These are phyloP conservation scores for Syndactyla subalaris DNA, from an alignment of 2,797 vertebrate genomes.

Conservation along the genomic window DNA sequence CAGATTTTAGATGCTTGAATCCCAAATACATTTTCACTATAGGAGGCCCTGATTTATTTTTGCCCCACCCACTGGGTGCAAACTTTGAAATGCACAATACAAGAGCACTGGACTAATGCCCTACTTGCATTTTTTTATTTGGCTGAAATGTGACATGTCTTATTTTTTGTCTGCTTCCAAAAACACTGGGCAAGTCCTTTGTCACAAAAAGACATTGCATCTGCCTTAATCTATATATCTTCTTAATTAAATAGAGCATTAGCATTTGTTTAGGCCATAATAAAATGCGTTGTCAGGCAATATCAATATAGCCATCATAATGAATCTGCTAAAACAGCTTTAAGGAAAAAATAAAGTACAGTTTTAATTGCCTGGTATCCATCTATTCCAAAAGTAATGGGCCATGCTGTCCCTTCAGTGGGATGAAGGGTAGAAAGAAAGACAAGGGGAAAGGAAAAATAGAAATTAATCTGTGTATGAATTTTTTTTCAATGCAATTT, in stretches of 20 bases:
- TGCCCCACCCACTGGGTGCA: conserved; percentile 57
- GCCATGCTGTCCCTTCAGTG: background rate
- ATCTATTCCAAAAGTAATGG: background rate
- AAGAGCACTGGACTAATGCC: conserved; percentile 6
- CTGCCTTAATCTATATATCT: background rate
- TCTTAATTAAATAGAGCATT: background rate
- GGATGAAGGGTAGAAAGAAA: background rate
- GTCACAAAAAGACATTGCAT: background rate
- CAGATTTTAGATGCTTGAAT: conserved; percentile 18
- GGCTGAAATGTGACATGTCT: background rate
- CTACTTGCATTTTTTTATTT: background rate
- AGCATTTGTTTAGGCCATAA: background rate
- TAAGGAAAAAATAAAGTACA: background rate
- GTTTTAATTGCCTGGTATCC: background rate
- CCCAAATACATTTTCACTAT: conserved; percentile 34
- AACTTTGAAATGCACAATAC: conserved; percentile 50
- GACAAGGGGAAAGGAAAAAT: background rate
- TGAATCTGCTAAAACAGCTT: background rate
- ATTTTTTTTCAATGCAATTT: background rate
- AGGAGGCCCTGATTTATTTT: conserved; percentile 59
- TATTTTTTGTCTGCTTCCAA: background rate
- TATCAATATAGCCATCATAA: background rate
- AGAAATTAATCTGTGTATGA: background rate
- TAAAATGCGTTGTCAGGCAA: background rate
- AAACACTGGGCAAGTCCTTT: background rate